Percentiles rank a stretch among this genome's conserved stretches.
phyloP scores from a whole-genome alignment of 37 sponge, comb jelly and placozoan species.

The Tethya wilhelma region DNA sequence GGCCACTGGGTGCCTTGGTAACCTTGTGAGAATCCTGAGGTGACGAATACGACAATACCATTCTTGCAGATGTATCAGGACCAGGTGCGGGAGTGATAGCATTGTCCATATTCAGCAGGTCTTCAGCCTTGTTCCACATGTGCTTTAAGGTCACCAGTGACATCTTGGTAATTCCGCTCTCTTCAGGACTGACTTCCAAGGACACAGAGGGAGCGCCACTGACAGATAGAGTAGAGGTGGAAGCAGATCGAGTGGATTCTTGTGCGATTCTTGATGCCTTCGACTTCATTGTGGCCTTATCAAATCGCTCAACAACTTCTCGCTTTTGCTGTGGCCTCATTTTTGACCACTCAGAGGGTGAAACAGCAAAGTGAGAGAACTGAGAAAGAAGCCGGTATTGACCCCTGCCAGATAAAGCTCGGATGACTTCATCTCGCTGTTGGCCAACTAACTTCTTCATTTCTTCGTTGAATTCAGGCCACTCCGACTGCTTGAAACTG shows the following conservation, averaged over 20 bases:
- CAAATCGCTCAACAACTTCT: conserved; percentile 8
- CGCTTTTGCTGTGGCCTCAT: conserved; percentile 32
- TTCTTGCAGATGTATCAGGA: not conserved
- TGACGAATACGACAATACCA: conserved; percentile 15
- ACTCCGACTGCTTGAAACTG: conserved; percentile 41
- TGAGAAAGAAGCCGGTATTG: conserved; percentile 10
- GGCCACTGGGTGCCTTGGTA: not conserved
- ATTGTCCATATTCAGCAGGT: not conserved
- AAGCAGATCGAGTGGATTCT: not conserved
- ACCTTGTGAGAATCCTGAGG: conserved; percentile 8
- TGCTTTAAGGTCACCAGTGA: conserved; percentile 7
- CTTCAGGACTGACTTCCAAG: conserved; percentile 12
- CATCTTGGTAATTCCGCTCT: not conserved
- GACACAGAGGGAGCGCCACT: not conserved
- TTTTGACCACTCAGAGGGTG: conserved; percentile 5
- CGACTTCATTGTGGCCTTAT: conserved; percentile 1
- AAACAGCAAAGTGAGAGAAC: conserved; percentile 13
- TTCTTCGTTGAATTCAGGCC: conserved; percentile 43
- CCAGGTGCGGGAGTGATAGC: conserved; percentile 36
- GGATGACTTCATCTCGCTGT: conserved; percentile 29
- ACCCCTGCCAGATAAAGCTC: conserved; percentile 24
- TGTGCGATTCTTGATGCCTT: not conserved
- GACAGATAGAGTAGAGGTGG: not conserved
- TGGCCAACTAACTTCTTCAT: not conserved
- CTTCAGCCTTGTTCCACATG: conserved; percentile 37